A percentile compares a stretch with the other conserved stretches of the same genome.
phyloP scores from a whole-genome alignment of 2,113 vertebrate species.

The Carollia perspicillata region DNA sequence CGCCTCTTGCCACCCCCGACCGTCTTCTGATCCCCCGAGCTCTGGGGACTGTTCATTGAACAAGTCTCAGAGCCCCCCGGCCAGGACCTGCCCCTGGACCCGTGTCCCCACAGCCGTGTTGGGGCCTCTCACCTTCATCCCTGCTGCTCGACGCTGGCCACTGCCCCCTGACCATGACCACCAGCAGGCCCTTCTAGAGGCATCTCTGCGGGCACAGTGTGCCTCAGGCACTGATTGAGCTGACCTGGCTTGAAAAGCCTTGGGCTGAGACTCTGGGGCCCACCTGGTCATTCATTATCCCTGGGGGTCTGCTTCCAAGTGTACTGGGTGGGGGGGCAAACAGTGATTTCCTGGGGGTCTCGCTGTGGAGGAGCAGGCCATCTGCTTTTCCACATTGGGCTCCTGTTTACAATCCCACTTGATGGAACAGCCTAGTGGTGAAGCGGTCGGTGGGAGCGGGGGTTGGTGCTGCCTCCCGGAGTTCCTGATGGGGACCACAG shows the following conservation, averaged over 20 bases:
- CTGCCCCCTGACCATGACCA: neutral
- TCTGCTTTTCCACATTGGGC: neutral
- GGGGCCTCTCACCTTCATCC: neutral
- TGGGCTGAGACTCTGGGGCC: neutral
- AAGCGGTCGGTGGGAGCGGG: neutral
- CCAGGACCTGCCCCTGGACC: neutral
- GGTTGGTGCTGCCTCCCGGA: neutral
- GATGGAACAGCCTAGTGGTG: neutral
- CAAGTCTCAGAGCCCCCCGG: too few species aligned
- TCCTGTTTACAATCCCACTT: neutral
- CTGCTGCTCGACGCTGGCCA: rapidly evolving
- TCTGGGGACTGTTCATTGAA: rapidly evolving
- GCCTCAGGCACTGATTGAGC: neutral
- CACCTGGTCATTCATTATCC: neutral
- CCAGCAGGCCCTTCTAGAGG: neutral
- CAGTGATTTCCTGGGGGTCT: neutral
- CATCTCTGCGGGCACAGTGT: rapidly evolving
- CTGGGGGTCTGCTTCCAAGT: neutral
- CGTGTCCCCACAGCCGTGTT: neutral
- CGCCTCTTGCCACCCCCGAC: rapidly evolving
- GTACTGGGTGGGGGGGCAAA: neutral
- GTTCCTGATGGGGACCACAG: neutral
- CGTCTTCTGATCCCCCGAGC: rapidly evolving
- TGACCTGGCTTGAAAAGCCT: neutral
- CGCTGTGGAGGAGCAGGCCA: neutral